Conservation (phyloP, 2,113 vertebrate genomes). For the Datnioides undecimradiatus region DNA sequence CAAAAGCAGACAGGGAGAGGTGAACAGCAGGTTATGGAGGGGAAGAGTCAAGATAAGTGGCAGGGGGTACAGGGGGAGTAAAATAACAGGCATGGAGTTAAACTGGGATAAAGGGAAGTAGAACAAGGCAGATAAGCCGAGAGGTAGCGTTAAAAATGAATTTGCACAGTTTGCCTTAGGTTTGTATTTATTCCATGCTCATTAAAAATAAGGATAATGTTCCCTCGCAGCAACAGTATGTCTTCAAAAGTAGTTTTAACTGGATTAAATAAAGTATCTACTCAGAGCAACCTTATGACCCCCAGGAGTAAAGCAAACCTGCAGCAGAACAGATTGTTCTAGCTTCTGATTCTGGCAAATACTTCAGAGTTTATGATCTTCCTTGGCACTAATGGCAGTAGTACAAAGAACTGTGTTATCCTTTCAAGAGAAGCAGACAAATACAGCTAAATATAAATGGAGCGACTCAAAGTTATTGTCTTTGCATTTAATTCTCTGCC, state of each 20-base stretch:
- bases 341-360: neutral
- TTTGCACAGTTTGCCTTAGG: neutral
- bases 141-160: neutral
- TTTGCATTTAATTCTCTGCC: neutral
- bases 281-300: neutral
- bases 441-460: constrained; percentile 18
- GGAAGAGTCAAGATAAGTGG: neutral
- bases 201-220: constrained; percentile 21
- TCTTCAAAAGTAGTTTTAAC: constrained; percentile 11
- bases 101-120: neutral
- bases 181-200: constrained; percentile 3
- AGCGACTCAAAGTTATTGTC: neutral
- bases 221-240: neutral
- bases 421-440: neutral
- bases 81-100: neutral
- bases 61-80: neutral
- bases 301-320: neutral
- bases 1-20: neutral
- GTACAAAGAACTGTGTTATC: neutral
- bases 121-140: neutral
- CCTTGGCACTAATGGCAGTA: neutral
- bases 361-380: constrained; percentile 5
- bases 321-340: neutral
- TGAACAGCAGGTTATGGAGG: neutral
- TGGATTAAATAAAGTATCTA: neutral